Conservation (phyloP, 2,113 vertebrate genomes). For the Poecilia latipinna region DNA sequence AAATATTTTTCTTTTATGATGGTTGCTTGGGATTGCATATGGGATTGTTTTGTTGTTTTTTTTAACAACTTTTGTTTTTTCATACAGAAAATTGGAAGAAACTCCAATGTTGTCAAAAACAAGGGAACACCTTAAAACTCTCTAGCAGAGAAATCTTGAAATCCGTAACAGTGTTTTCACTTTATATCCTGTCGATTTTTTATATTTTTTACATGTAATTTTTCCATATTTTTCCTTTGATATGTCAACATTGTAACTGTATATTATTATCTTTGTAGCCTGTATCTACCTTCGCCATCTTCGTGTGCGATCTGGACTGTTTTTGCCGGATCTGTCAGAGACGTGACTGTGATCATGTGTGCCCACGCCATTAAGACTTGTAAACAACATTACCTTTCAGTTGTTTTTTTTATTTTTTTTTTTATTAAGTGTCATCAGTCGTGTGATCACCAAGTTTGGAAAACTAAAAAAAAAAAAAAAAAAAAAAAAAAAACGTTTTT, state of each 20-base stretch:
- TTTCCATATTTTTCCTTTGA: slow-evolving; percentile 72
- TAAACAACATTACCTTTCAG: slow-evolving; percentile 51
- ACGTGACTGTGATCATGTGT: slow-evolving; percentile 64
- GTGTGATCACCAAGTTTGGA: slow-evolving; percentile 38
- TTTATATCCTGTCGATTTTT: slow-evolving; percentile 77
- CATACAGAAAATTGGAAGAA: slow-evolving; percentile 55
- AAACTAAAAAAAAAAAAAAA: slow-evolving; percentile 31
- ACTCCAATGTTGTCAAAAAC: slow-evolving; percentile 55
- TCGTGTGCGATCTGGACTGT: slow-evolving; percentile 58
- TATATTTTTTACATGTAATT: slow-evolving; percentile 75
- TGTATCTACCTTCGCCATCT: slow-evolving; percentile 70
- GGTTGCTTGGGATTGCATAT: slow-evolving; percentile 40
- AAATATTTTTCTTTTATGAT: slow-evolving; percentile 62
- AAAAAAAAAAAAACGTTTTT: slow-evolving; percentile 15
- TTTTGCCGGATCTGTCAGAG: slow-evolving; percentile 41
- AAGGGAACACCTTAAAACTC: slow-evolving; percentile 69
- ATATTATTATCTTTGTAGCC: slow-evolving; percentile 74
- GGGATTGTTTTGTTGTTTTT: slow-evolving; percentile 13
- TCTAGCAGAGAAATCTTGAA: slow-evolving; percentile 65
- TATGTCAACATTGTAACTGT: slow-evolving; percentile 72
- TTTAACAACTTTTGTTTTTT: slow-evolving; percentile 40
- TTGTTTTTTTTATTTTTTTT: slow-evolving; percentile 25
- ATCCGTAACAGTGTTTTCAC: slow-evolving; percentile 74
- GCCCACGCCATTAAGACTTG: slow-evolving; percentile 64
- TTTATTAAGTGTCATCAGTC: slow-evolving; percentile 61